Percentiles rank a stretch among this genome's conserved stretches.
These are phyloP conservation scores for Timandra comae DNA, from an alignment of 2,888 invertebrate species.

Conservation along the genomic window DNA sequence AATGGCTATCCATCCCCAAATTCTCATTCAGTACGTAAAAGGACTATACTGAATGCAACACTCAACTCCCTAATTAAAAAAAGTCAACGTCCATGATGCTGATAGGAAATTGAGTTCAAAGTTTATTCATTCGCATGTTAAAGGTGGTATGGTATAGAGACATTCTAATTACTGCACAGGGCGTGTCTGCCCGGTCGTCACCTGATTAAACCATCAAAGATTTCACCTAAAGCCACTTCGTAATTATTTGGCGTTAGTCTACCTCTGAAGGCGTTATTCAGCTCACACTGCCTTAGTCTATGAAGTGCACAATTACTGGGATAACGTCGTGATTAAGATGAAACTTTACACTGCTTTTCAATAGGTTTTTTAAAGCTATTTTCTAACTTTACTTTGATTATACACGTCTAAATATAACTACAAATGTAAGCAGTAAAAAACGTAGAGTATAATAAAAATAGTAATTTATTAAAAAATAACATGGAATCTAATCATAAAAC, in stretches of 20 bases:
- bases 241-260: conserved; percentile 51
- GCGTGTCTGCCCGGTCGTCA: conserved; percentile 49
- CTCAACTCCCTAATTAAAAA: conserved; percentile 1
- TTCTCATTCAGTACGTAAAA: too few species aligned
- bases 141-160: conserved; percentile 38
- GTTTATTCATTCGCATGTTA: conserved; percentile 28
- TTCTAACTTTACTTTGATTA: too few species aligned
- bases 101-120: conserved; percentile 26
- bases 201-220: conserved; percentile 67
- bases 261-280: conserved; percentile 28
- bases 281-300: conserved; percentile 20
- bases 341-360: background rate
- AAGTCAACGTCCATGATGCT: conserved; percentile 8
- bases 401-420: too few species aligned
- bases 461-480: too few species aligned
- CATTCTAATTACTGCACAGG: conserved; percentile 58
- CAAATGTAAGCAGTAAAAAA: too few species aligned
- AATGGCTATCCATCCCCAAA: too few species aligned
- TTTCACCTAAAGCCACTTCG: conserved; percentile 37
- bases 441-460: too few species aligned
- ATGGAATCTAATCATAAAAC: too few species aligned
- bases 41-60: background rate
- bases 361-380: too few species aligned
- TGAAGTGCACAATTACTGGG: conserved; percentile 13
- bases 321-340: conserved; percentile 4